These are phyloP conservation scores for Tenrec ecaudatus DNA, from an alignment of 2,113 vertebrate genomes.

Conservation along the genomic window DNA sequence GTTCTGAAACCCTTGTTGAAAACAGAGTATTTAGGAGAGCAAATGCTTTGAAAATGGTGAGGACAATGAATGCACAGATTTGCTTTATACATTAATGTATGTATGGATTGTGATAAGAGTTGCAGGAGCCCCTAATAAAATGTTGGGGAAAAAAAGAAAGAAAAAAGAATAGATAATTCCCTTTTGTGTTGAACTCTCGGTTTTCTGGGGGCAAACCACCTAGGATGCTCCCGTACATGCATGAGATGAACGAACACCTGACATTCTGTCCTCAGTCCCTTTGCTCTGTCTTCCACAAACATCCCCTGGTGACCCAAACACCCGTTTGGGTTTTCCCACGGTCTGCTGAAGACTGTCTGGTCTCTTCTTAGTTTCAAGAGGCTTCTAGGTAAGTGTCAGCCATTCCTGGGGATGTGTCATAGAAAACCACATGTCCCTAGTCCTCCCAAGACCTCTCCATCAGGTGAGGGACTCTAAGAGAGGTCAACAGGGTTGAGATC, in stretches of 20 bases:
- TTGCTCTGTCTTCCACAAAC: constrained; percentile 28
- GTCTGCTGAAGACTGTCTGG: background rate
- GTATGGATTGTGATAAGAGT: no score
- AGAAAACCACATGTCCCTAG: background rate
- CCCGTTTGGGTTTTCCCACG: background rate
- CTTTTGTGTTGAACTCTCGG: constrained; percentile 49
- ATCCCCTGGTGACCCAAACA: background rate
- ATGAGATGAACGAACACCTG: background rate
- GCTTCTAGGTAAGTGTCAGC: background rate
- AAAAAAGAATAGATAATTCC: no score
- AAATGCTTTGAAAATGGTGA: no score
- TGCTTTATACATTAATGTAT: no score
- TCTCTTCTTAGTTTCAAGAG: constrained; percentile 6
- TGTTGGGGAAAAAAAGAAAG: no score
- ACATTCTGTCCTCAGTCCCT: background rate
- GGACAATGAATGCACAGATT: no score
- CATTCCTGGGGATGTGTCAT: background rate
- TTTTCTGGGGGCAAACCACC: constrained; percentile 31
- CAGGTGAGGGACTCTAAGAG: background rate
- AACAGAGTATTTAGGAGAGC: background rate
- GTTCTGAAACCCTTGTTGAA: constrained; percentile 1
- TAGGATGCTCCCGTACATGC: background rate
- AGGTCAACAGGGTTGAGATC: background rate
- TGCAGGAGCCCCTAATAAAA: no score
- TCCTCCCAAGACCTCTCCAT: background rate